Evolutionary conservation across 2,797 vertebrate species (phyloP).

Genomic region (Mormyrops boulengeri): DNA sequence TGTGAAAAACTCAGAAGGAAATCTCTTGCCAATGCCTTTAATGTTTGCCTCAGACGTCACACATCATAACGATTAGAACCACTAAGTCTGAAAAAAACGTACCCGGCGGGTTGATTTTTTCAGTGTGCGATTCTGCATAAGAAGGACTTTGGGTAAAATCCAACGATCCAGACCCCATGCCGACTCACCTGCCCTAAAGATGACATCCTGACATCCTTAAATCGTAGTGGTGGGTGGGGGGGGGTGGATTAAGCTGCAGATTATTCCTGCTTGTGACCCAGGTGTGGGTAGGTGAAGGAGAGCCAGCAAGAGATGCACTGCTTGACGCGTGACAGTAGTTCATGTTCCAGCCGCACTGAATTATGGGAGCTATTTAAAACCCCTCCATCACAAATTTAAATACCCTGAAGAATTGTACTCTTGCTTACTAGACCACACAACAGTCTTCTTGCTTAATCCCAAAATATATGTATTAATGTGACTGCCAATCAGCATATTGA

Average conservation of each 20-base stretch:
- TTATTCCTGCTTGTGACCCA: not conserved
- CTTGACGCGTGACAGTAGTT: not conserved
- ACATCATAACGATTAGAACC: slow-evolving; percentile 3
- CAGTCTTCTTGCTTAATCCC: slow-evolving; percentile 17
- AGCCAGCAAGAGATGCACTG: not conserved
- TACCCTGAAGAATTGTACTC: not conserved
- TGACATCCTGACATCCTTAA: not conserved
- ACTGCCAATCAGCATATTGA: slow-evolving; percentile 4
- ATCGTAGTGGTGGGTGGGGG: not conserved
- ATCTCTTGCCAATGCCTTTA: not conserved
- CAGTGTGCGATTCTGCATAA: not conserved
- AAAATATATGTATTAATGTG: slow-evolving; percentile 12
- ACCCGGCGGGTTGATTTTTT: not conserved
- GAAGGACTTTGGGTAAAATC: not conserved
- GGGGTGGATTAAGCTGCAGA: not conserved
- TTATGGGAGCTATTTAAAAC: not conserved
- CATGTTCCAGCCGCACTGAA: not conserved
- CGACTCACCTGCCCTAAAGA: not conserved
- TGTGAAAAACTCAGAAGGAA: not conserved
- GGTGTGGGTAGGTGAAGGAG: not conserved
- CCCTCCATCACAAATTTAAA: not conserved
- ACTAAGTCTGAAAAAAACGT: not conserved
- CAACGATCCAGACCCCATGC: not conserved
- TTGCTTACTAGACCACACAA: not conserved
- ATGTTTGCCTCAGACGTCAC: not conserved